Evolutionary conservation across 2,888 invertebrate genomes (phyloP).

Genomic region (Acanthosoma haemorrhoidale): DNA sequence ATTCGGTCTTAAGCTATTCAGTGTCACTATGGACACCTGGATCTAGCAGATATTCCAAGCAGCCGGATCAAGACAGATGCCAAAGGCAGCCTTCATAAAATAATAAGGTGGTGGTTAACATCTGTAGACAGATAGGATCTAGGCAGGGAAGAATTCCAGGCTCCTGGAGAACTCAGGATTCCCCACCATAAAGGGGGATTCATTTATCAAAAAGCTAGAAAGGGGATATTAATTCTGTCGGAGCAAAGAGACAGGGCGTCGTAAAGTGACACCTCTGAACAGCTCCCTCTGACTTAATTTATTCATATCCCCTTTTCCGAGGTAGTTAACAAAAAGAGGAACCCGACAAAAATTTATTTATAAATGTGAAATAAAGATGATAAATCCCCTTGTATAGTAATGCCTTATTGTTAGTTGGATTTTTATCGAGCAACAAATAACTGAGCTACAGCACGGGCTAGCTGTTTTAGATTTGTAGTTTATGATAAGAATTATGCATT

Average conservation of each 20-base stretch:
- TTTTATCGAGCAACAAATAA: too few species aligned
- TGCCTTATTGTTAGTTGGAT: neutral
- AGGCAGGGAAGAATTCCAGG: neutral
- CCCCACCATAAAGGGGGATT: neutral
- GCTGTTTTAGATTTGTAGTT: too few species aligned
- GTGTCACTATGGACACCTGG: too few species aligned
- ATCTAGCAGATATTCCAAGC: too few species aligned
- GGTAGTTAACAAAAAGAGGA: neutral
- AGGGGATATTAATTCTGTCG: slow-evolving; percentile 2
- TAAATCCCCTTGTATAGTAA: neutral
- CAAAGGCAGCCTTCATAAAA: neutral
- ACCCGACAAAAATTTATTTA: neutral
- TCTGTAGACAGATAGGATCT: neutral
- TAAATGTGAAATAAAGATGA: neutral
- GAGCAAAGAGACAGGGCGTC: neutral
- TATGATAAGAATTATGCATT: too few species aligned
- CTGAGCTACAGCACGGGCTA: too few species aligned
- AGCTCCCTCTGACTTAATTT: neutral
- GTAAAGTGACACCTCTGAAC: slow-evolving; percentile 1
- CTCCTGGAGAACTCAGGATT: neutral
- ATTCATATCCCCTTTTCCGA: neutral
- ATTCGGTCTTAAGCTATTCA: too few species aligned
- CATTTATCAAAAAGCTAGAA: slow-evolving; percentile 11
- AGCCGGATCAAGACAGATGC: neutral
- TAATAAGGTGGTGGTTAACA: slow-evolving; percentile 5